Conservation (phyloP, 2,888 invertebrate species). For the Zaprionus lineosus region DNA sequence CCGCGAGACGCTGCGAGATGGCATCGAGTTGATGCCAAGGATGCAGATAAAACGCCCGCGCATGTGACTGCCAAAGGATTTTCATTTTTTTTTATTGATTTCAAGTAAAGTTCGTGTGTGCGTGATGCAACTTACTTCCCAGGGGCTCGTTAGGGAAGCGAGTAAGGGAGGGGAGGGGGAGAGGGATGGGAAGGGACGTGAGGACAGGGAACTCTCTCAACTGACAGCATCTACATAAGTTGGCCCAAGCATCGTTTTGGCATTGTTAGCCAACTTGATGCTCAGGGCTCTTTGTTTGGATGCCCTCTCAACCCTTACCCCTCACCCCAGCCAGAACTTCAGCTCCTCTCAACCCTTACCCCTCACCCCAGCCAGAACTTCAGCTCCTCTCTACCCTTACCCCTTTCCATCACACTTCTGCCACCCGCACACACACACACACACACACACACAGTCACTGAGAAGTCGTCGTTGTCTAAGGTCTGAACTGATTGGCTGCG, state of each 20-base stretch:
- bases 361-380: too few relatives aligned
- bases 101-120: constrained; percentile 47
- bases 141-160: too few relatives aligned
- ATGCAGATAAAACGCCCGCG: constrained; percentile 58
- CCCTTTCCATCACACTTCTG: too few relatives aligned
- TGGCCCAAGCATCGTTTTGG: constrained; percentile 25
- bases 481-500: constrained; percentile 72
- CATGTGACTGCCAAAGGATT: constrained; percentile 38
- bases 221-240: not conserved
- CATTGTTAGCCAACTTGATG: constrained; percentile 56
- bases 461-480: constrained; percentile 13
- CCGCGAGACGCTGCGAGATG: constrained; percentile 24
- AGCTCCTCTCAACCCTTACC: too few relatives aligned
- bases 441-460: not conserved
- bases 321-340: too few relatives aligned
- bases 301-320: too few relatives aligned
- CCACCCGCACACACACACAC: too few relatives aligned
- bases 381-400: too few relatives aligned
- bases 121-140: constrained; percentile 5
- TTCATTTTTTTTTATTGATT: constrained; percentile 58
- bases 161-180: too few relatives aligned
- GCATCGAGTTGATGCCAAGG: constrained; percentile 22
- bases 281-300: constrained; percentile 47
- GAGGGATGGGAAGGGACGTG: constrained; percentile 4
- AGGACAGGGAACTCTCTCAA: too few relatives aligned